These are phyloP conservation scores for Rhagoletis pomonella DNA, from an alignment of 1,140 invertebrate genomes.

Conservation along the genomic window DNA sequence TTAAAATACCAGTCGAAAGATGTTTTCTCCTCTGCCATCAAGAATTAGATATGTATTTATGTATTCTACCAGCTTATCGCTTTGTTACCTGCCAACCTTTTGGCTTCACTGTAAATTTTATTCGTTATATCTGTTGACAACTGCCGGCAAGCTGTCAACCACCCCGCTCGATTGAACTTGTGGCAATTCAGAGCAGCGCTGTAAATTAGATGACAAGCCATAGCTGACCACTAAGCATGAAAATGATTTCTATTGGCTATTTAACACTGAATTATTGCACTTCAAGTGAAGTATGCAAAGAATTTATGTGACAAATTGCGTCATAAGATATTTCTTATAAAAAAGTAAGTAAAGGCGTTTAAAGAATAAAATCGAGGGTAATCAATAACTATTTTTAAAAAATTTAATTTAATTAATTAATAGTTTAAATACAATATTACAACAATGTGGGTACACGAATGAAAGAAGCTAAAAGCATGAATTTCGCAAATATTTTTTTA, in stretches of 20 bases:
- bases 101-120: background rate
- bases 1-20: background rate
- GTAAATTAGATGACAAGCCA: background rate
- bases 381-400: too few relatives aligned
- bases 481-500: too few relatives aligned
- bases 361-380: too few relatives aligned
- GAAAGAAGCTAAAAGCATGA: too few relatives aligned
- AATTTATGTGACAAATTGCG: constrained; percentile 21
- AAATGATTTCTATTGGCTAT: background rate
- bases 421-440: too few relatives aligned
- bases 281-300: background rate
- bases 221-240: constrained; percentile 25
- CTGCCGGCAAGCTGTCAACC: background rate
- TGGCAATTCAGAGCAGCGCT: background rate
- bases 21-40: too few relatives aligned
- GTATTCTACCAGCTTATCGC: background rate
- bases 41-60: too few relatives aligned
- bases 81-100: background rate
- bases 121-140: constrained; percentile 19
- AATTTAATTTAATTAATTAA: too few relatives aligned
- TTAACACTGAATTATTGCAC: background rate
- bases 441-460: too few relatives aligned
- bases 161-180: background rate
- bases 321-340: background rate
- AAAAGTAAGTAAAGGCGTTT: too few relatives aligned